Evolutionary conservation across 2,888 invertebrate genomes (phyloP).

Genomic region (Graphium colonna): DNA sequence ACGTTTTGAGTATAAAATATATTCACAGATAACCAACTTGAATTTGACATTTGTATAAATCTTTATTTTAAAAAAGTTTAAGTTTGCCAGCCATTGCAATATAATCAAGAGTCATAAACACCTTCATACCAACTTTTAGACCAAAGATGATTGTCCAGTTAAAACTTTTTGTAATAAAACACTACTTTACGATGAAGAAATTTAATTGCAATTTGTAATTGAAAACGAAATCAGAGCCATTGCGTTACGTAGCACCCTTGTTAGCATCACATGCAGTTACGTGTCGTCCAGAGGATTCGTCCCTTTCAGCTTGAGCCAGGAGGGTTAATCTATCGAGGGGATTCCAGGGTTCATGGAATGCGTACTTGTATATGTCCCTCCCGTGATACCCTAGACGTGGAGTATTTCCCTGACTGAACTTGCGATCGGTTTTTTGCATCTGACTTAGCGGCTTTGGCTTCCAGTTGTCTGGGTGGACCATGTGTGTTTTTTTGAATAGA

Average conservation of each 20-base stretch:
- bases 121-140: no score
- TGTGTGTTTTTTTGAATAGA: conserved; percentile 52
- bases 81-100: no score
- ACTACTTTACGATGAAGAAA: no score
- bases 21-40: no score
- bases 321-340: conserved; percentile 58
- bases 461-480: conserved; percentile 63
- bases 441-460: conserved; percentile 44
- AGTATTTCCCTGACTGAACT: conserved; percentile 36
- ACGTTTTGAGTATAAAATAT: no score
- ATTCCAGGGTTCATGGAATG: conserved; percentile 71
- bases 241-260: conserved; percentile 29
- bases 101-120: no score
- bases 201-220: no score
- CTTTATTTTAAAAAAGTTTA: no score
- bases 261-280: conserved; percentile 30
- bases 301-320: conserved; percentile 57
- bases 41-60: no score
- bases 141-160: no score
- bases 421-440: conserved; percentile 23
- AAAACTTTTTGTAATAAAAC: no score
- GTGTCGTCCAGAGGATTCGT: conserved; percentile 28
- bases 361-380: conserved; percentile 58
- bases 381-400: conserved; percentile 66
- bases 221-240: conserved; percentile 53